phyloP scores from a whole-genome alignment of 53 echinoderm and acorn worm genomes.

The Echinarachnius parma region DNA sequence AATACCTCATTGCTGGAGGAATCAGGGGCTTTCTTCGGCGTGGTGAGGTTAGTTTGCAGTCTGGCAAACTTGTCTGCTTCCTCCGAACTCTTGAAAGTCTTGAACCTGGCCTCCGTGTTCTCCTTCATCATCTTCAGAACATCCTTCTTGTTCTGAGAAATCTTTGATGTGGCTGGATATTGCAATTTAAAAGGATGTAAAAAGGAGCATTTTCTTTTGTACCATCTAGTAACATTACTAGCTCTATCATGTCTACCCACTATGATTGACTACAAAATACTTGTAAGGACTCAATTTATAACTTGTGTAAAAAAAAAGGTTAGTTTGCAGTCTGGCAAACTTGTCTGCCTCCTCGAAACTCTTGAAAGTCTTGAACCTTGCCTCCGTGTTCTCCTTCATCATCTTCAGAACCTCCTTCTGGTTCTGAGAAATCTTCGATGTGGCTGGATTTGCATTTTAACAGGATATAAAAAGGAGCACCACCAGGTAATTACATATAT shows the following conservation, averaged over 20 bases:
- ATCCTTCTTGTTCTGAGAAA: conserved; percentile 66
- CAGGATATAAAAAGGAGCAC: too few species aligned
- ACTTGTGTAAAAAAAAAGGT: conserved; percentile 43
- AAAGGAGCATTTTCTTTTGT: too few species aligned
- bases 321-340: conserved; percentile 66
- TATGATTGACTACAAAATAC: background rate
- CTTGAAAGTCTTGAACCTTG: conserved; percentile 93
- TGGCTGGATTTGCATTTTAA: too few species aligned
- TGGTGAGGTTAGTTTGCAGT: conserved; percentile 67
- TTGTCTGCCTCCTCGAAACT: conserved; percentile 65
- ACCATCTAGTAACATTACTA: too few species aligned
- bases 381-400: conserved; percentile 74
- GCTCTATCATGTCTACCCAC: too few species aligned
- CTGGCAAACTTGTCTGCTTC: conserved; percentile 71
- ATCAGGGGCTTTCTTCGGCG: conserved; percentile 50
- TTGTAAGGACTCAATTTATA: background rate
- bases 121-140: conserved; percentile 69
- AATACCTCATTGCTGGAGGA: conserved; percentile 5
- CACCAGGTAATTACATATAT: too few species aligned
- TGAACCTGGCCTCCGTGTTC: conserved; percentile 83
- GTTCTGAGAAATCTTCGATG: conserved; percentile 57
- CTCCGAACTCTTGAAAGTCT: conserved; percentile 76
- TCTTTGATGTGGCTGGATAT: conserved; percentile 48
- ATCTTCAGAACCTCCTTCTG: conserved; percentile 65
- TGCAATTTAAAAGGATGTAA: background rate